Evolutionary conservation across 1,140 invertebrate genomes (phyloP), one percentile per base, ranked within the genome.

Genomic region (Aphaenogaster ashmeadi): DNA sequence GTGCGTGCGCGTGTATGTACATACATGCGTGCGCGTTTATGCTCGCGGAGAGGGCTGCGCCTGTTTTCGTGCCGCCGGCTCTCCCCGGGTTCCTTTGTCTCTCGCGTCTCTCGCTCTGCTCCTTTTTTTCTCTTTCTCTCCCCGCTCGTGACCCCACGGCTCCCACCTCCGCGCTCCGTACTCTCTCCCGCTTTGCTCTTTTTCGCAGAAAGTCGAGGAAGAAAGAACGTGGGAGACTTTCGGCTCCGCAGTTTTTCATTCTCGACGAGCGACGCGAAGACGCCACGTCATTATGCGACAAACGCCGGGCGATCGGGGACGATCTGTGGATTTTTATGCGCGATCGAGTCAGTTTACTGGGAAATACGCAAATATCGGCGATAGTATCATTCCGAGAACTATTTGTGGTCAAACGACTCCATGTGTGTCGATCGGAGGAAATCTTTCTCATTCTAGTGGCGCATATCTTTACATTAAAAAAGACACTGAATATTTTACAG

Each of bases 191-290:
- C 58, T 50, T 84, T 75, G 69, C 80, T 84, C 69, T 86, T 81
- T 86, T 80, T 86, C 41, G 64, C 78, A 86, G 84, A 86, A 86
- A 54, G 41, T 58, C 27, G 36, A 44, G 64, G 44, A 86, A 36
- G 77, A 67, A 58, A 58, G 85, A 86, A 86, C 80, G 80, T 75
- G 80, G 69, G 69, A 75, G 80, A 84, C 69, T 74, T 75, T 38
- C 54, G 18, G 8, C 47, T 72, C n/a, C 52, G 66, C 52, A 15
- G 41, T 47, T 74, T 74, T 60, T 60, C 54, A 60, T 60, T 62
- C 80, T 58, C 60, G 60, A 67, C 60, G 44, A 13, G 21, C 36
- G 38, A 80, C 60, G n/a, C 44, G 33, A 36, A 18, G 44, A 69
- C 66, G 66, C 66, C 41, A 69, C 66, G 66, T 69, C 66, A 69